phyloP scores from a whole-genome alignment of 2,888 invertebrate species.

The Drosophila neonasuta region DNA sequence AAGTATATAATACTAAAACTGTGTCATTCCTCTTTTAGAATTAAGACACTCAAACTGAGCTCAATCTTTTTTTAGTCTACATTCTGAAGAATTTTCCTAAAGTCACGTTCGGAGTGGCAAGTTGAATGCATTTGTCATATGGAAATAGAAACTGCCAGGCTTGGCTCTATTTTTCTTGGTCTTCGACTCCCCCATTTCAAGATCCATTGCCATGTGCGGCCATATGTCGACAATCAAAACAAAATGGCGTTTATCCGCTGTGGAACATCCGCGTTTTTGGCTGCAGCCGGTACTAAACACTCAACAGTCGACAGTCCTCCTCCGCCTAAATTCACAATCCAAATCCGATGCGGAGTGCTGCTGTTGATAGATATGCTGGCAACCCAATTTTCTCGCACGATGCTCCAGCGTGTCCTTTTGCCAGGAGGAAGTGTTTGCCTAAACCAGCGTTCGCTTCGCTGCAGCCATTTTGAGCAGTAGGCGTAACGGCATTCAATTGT shows the following conservation, averaged over 20 bases:
- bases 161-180: not conserved
- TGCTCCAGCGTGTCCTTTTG: slow-evolving; percentile 51
- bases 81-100: slow-evolving; percentile 33
- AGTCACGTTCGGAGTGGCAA: slow-evolving; percentile 64
- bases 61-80: not conserved
- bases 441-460: slow-evolving; percentile 26
- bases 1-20: not conserved
- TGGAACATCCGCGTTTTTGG: slow-evolving; percentile 38
- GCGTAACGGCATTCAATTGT: slow-evolving; percentile 71
- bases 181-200: slow-evolving; percentile 8
- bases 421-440: slow-evolving; percentile 50
- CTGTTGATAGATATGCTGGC: slow-evolving; percentile 67
- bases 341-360: slow-evolving; percentile 38
- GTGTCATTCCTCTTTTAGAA: not conserved
- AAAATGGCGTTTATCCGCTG: slow-evolving; percentile 47
- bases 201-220: slow-evolving; percentile 28
- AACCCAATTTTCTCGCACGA: slow-evolving; percentile 50
- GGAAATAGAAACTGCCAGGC: slow-evolving; percentile 44
- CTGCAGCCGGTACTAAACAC: slow-evolving; percentile 19
- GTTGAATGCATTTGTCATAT: slow-evolving; percentile 50
- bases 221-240: slow-evolving; percentile 39
- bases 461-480: slow-evolving; percentile 39
- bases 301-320: not conserved
- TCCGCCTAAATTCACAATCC: slow-evolving; percentile 11
- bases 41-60: not conserved